Evolutionary conservation across 2,113 vertebrate genomes (phyloP).

Genomic region (Eublepharis macularius): DNA sequence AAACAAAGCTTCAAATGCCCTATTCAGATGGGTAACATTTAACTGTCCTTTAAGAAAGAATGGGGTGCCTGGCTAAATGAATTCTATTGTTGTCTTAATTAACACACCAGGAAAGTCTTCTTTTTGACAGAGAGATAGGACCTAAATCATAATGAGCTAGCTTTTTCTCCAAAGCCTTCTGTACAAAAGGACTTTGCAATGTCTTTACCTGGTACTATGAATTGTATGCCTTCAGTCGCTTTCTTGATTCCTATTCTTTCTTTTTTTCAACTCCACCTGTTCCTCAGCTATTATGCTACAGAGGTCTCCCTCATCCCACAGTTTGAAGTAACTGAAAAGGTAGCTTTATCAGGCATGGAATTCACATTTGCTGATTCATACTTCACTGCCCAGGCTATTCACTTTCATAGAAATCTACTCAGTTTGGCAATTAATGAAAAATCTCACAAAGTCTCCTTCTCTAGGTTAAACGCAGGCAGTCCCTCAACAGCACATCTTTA

Average conservation of each 20-base stretch:
- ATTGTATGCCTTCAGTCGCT: slow-evolving; percentile 7
- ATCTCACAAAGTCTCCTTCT: not conserved
- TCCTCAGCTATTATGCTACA: slow-evolving; percentile 8
- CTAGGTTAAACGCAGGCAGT: not conserved
- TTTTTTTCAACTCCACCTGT: not conserved
- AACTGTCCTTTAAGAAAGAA: slow-evolving; percentile 40
- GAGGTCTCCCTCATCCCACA: not conserved
- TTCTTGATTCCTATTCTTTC: not conserved
- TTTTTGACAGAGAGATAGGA: slow-evolving; percentile 2
- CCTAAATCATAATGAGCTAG: slow-evolving; percentile 14
- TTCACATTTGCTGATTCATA: not conserved
- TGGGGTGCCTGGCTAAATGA: slow-evolving; percentile 21
- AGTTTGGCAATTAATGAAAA: slow-evolving; percentile 7
- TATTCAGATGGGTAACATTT: slow-evolving; percentile 38
- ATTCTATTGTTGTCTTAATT: slow-evolving; percentile 35
- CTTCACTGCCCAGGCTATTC: slow-evolving; percentile 19
- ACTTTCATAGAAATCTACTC: not conserved
- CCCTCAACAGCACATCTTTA: not conserved
- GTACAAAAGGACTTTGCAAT: slow-evolving; percentile 17
- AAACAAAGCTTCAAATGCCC: slow-evolving; percentile 36
- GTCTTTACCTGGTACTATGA: not conserved
- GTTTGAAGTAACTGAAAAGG: not conserved
- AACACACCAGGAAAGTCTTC: slow-evolving; percentile 29
- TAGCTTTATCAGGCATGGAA: not conserved
- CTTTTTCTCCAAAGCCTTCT: not conserved